Conservation (phyloP, 92 coral and sea anemone species). For the Galaxea fascicularis region DNA sequence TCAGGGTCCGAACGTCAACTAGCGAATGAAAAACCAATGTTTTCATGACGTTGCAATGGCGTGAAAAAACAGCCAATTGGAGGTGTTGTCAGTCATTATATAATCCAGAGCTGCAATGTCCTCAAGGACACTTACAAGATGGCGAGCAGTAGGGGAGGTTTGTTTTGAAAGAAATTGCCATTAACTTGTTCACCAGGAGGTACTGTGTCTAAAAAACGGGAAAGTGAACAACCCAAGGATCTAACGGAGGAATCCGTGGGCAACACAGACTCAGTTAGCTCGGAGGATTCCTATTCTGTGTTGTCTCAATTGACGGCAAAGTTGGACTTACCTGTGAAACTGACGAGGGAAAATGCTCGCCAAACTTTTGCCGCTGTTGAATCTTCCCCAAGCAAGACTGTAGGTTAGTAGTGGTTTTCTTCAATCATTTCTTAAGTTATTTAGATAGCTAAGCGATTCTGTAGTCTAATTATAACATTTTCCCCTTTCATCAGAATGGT, state of each 20-base stretch:
- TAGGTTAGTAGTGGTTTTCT: slow-evolving; percentile 50
- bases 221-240: slow-evolving; percentile 49
- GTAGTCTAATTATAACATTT: slow-evolving; percentile 17
- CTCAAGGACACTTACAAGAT: slow-evolving; percentile 43
- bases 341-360: slow-evolving; percentile 49
- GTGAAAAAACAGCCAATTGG: slow-evolving; percentile 53
- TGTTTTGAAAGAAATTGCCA: slow-evolving; percentile 48
- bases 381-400: slow-evolving; percentile 45
- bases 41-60: slow-evolving; percentile 25
- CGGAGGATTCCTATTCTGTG: slow-evolving; percentile 38
- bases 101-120: slow-evolving; percentile 52
- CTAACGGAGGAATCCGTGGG: slow-evolving; percentile 22
- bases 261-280: slow-evolving; percentile 58
- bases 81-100: slow-evolving; percentile 40
- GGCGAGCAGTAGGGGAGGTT: slow-evolving; percentile 45
- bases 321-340: slow-evolving; percentile 48
- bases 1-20: slow-evolving; percentile 52
- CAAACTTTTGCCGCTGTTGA: slow-evolving; percentile 42
- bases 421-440: slow-evolving; percentile 31
- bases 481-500: slow-evolving; percentile 49
- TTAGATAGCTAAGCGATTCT: slow-evolving; percentile 40
- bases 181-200: slow-evolving; percentile 44
- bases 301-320: slow-evolving; percentile 55
- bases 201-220: slow-evolving; percentile 21
- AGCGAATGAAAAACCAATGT: slow-evolving; percentile 11